A percentile compares a stretch with the other conserved stretches of the same genome.
Evolutionary conservation across 2,113 vertebrate species (phyloP).

Genomic region (Cyphomyrus plagiostoma): DNA sequence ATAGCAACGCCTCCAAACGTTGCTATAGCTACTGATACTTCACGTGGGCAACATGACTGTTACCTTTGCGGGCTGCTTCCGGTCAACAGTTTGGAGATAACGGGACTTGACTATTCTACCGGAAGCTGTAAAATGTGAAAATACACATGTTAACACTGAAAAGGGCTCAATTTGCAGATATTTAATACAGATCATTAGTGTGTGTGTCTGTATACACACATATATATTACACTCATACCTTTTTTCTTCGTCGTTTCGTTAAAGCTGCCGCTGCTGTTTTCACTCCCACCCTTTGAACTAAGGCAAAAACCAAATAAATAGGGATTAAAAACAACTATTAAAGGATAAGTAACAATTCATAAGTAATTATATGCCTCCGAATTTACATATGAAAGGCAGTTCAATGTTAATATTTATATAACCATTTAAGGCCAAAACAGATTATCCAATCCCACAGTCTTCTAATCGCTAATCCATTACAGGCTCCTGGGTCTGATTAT

Average conservation of each 20-base stretch:
- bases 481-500: neutral
- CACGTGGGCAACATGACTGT: neutral
- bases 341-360: too few species aligned
- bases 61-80: constrained; percentile 56
- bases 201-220: too few species aligned
- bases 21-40: neutral
- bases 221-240: constrained; percentile 19
- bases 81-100: constrained; percentile 57
- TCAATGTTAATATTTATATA: neutral
- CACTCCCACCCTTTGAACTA: constrained; percentile 41
- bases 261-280: constrained; percentile 38
- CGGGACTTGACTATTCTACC: constrained; percentile 58
- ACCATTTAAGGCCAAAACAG: neutral
- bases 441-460: neutral
- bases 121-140: constrained; percentile 34
- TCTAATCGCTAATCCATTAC: neutral
- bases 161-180: neutral
- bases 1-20: neutral
- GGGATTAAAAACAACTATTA: neutral
- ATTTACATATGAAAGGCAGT: neutral
- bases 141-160: neutral
- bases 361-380: neutral
- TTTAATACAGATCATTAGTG: neutral
- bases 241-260: constrained; percentile 31
- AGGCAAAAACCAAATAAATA: neutral